Conservation (phyloP, 2,888 invertebrate genomes). For the Spisula subtruncata region DNA sequence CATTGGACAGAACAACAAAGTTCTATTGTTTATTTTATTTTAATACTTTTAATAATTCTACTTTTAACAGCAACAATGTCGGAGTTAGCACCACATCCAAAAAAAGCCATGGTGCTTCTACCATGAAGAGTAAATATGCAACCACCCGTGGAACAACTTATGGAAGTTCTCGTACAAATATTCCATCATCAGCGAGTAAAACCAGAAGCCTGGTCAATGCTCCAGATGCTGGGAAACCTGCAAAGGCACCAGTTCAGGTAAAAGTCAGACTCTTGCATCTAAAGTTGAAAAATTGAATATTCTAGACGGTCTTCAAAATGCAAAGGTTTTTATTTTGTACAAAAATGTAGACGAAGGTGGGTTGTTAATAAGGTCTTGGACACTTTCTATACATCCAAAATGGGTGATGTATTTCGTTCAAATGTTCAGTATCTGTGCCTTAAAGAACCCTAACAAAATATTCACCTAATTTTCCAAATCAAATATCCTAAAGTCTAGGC, state of each 20-base stretch:
- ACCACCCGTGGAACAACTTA: constrained; percentile 73
- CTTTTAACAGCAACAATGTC: constrained; percentile 61
- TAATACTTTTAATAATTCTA: background rate
- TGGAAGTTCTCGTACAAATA: constrained; percentile 79
- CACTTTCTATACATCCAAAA: too few species aligned
- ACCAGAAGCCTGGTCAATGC: constrained; percentile 73
- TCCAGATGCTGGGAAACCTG: constrained; percentile 60
- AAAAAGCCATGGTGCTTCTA: constrained; percentile 75
- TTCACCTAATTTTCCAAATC: too few species aligned
- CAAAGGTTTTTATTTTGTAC: too few species aligned
- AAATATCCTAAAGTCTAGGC: too few species aligned
- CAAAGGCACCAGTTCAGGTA: constrained; percentile 79
- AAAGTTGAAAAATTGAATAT: background rate
- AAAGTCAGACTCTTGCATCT: background rate
- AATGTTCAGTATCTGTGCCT: too few species aligned
- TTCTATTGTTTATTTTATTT: too few species aligned
- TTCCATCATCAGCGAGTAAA: constrained; percentile 83
- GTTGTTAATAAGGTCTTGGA: too few species aligned
- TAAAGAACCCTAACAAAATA: too few species aligned
- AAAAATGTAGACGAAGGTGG: too few species aligned
- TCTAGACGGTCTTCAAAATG: background rate
- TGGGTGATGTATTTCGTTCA: too few species aligned
- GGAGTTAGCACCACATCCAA: constrained; percentile 73
- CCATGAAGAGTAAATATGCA: constrained; percentile 80
- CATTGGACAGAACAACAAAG: too few species aligned